Conservation (phyloP, 2,888 invertebrate species). For the Disparrhopalites patrizii region DNA sequence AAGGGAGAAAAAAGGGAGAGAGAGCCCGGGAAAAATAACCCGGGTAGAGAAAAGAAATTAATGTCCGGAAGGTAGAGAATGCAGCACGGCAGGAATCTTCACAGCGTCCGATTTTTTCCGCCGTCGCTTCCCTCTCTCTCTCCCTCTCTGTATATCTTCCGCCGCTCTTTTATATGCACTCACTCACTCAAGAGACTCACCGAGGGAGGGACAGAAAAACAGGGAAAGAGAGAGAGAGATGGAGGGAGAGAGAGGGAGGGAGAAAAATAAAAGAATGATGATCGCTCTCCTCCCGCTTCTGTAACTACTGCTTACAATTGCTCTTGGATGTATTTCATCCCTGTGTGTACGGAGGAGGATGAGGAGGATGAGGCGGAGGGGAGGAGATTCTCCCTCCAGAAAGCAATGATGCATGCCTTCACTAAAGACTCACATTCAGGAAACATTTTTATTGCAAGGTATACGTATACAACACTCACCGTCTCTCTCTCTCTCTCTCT, state of each 20-base stretch:
- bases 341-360: too few relatives aligned
- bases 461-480: conserved; percentile 6
- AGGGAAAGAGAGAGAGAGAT: not conserved
- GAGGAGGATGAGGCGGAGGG: conserved; percentile 10
- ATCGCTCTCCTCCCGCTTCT: too few relatives aligned
- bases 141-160: not conserved
- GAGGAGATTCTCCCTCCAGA: conserved; percentile 30
- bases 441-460: conserved; percentile 39
- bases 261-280: conserved; percentile 40
- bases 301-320: too few relatives aligned
- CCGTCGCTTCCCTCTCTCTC: not conserved
- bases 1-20: conserved; percentile 1
- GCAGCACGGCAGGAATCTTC: conserved; percentile 33
- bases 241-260: conserved; percentile 17
- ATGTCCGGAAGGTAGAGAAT: conserved; percentile 40
- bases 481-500: not conserved
- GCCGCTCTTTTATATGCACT: conserved; percentile 23
- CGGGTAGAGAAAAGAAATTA: conserved; percentile 34
- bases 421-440: conserved; percentile 39
- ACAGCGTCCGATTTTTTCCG: conserved; percentile 31
- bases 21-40: conserved; percentile 11
- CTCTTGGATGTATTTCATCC: too few relatives aligned
- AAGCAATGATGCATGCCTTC: conserved; percentile 36
- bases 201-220: conserved; percentile 7
- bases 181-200: conserved; percentile 22